Percentiles rank a stretch among this genome's conserved stretches.
Evolutionary conservation across 2,113 vertebrate species (phyloP).

Genomic region (Datnioides undecimradiatus): DNA sequence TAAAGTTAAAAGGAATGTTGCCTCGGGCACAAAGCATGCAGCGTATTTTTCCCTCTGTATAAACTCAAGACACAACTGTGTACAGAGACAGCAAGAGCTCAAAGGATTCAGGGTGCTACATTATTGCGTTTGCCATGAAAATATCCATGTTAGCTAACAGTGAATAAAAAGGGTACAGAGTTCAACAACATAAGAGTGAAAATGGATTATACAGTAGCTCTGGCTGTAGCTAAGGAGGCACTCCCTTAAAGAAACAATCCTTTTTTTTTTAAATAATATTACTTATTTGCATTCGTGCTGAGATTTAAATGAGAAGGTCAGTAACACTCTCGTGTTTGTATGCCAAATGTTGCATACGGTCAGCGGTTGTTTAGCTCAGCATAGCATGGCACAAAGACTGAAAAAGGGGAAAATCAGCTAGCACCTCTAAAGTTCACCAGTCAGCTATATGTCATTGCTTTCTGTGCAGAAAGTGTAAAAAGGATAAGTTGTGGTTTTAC

Average conservation of each 20-base stretch:
- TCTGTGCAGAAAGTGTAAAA: background rate
- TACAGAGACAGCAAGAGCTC: background rate
- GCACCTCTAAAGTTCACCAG: background rate
- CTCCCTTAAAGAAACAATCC: background rate
- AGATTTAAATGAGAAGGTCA: background rate
- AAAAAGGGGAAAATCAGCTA: background rate
- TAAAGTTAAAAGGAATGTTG: conserved; percentile 22
- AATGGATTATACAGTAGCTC: background rate
- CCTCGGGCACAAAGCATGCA: background rate
- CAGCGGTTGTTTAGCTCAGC: too few species aligned
- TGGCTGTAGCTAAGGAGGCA: background rate
- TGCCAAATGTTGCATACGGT: background rate
- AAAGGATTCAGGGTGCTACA: background rate
- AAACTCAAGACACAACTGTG: background rate
- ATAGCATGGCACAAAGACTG: background rate
- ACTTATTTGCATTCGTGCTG: background rate
- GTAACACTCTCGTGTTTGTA: background rate
- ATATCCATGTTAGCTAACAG: background rate
- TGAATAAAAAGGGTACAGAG: background rate
- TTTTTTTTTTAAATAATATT: background rate
- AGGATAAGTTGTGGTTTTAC: background rate
- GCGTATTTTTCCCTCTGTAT: background rate
- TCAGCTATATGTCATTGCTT: too few species aligned
- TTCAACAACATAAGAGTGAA: background rate
- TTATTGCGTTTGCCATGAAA: conserved; percentile 2